These are phyloP conservation scores for Cyrtonyx montezumae DNA, from an alignment of 2,113 vertebrate species.

Conservation along the genomic window DNA sequence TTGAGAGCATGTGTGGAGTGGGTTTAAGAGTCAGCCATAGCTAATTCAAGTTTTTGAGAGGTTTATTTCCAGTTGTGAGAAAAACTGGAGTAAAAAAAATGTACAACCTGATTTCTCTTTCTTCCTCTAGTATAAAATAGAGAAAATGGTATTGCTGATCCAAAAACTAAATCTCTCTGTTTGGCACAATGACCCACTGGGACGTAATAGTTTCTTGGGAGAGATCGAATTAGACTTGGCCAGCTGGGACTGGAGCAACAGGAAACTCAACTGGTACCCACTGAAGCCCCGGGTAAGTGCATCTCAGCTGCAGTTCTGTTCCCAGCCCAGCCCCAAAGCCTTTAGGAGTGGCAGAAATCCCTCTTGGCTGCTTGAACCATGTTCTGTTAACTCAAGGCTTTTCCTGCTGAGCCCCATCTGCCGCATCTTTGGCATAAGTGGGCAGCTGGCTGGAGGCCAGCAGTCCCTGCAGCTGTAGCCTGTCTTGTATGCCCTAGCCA, in stretches of 20 bases:
- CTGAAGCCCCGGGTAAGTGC: conserved; percentile 75
- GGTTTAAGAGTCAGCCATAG: background rate
- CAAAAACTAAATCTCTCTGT: conserved; percentile 79
- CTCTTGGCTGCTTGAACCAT: background rate
- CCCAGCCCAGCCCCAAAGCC: background rate
- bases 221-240: conserved; percentile 78
- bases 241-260: conserved; percentile 79
- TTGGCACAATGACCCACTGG: conserved; percentile 80
- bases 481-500: background rate
- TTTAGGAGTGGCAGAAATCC: background rate
- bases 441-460: background rate
- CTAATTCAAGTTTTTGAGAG: background rate
- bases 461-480: background rate
- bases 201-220: conserved; percentile 79
- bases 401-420: background rate
- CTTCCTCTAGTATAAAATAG: conserved; percentile 78
- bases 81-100: background rate
- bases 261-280: conserved; percentile 73
- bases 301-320: background rate
- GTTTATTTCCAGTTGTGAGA: background rate
- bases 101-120: background rate
- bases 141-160: conserved; percentile 79
- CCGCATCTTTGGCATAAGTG: background rate
- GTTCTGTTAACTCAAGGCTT: background rate
- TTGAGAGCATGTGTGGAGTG: background rate